Base-by-base conservation (phyloP, 2,113 vertebrate species). In the Scortum barcoo region DNA sequence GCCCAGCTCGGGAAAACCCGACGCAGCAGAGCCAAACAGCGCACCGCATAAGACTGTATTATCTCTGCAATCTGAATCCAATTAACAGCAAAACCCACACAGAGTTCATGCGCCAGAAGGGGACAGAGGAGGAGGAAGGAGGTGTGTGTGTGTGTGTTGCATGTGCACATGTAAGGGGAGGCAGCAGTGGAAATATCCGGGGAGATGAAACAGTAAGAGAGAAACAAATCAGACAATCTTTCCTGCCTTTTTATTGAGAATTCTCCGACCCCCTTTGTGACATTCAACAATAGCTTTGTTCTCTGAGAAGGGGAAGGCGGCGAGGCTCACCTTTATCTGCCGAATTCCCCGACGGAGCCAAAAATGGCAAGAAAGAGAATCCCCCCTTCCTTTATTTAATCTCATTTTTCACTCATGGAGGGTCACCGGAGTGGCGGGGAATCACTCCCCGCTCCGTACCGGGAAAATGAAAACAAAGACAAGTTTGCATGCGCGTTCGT, bases 11-110 rank as follows among this genome's bases (percentile, higher is more conserved):
- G 65, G 78, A 61, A 71, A 80, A 86, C 72, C 73, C 67, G 2
- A 69, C 14, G 0, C 28, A 24, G 58, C 61, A 24, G 68, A 76
- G 66, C 78, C 76, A 26, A 78, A 51, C 56, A 2, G 61, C 13
- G 28, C 67, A 30, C 84, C 0, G 12, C 70, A 68, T 67, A 71
- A 26, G 62, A 56, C 75, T 19, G 60, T 78, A 87, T 87, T 76
- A 90, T 92, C 87, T 80, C 77, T 58, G 74, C 89, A 88, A 84
- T 92, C 88, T 90, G 92, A 89, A 91, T 91, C 86, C 80, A 90
- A 93, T 93, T 93, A 91, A 86, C 86, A 84, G 89, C 60, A 83
- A 83, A 89, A 88, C 89, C 86, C 76, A 80, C 86, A 57, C 50
- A 81, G 36, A 82, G 89, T 85, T 87, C 81, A 87, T 80, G 65